Conservation (phyloP, 1,140 invertebrate species). For the Scaptomyza graminum region DNA sequence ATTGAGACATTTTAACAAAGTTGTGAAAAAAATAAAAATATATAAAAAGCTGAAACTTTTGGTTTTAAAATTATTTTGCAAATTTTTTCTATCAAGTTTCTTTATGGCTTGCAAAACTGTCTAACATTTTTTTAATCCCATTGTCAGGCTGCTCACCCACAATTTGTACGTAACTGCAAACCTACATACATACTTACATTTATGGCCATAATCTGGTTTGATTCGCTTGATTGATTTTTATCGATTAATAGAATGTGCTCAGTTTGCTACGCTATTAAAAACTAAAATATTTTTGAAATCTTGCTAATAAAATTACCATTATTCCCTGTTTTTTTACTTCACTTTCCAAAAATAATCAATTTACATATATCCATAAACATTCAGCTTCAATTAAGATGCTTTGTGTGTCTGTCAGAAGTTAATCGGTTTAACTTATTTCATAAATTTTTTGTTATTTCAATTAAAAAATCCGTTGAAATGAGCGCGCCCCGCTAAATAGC, state of each 20-base stretch:
- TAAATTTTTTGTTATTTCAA: slow-evolving; percentile 57
- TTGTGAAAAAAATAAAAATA: not conserved
- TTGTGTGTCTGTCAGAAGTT: slow-evolving; percentile 24
- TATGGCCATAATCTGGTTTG: slow-evolving; percentile 51
- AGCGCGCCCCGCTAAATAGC: slow-evolving; percentile 41
- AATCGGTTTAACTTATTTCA: slow-evolving; percentile 50
- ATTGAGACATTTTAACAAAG: not conserved
- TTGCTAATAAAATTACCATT: slow-evolving; percentile 50
- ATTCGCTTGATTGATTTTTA: slow-evolving; percentile 67
- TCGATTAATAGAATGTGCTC: slow-evolving; percentile 67
- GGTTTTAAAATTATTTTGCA: too few species aligned
- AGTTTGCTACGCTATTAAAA: slow-evolving; percentile 41
- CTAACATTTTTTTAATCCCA: not conserved
- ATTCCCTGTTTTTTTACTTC: slow-evolving; percentile 1
- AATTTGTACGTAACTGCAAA: not conserved
- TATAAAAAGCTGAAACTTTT: too few species aligned
- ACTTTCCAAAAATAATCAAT: slow-evolving; percentile 35
- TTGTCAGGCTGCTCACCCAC: not conserved
- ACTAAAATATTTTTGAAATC: slow-evolving; percentile 25
- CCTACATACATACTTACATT: not conserved
- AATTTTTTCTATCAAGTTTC: not conserved
- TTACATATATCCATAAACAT: slow-evolving; percentile 9
- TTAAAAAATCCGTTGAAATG: slow-evolving; percentile 51
- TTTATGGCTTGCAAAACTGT: not conserved
- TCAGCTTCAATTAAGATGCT: not conserved